Conservation (phyloP, 2,797 vertebrate species). For the Clamator glandarius region DNA sequence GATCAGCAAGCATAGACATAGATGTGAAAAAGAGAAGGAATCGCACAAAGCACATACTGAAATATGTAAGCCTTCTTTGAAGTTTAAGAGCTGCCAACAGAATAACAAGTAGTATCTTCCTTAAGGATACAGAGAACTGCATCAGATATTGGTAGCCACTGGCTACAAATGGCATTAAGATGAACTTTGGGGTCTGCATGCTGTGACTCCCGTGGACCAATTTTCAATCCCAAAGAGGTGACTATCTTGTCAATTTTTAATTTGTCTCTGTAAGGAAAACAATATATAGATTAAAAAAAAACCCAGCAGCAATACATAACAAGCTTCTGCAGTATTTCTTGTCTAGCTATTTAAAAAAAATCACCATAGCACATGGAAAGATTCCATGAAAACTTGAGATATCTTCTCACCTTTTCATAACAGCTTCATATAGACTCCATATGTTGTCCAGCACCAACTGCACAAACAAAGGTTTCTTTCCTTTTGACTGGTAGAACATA, state of each 20-base stretch:
- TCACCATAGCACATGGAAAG: background rate
- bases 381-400: background rate
- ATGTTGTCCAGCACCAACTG: slow-evolving; percentile 96
- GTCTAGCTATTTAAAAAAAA: background rate
- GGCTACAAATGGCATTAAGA: slow-evolving; percentile 91
- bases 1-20: background rate
- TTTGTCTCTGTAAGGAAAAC: slow-evolving; percentile 83
- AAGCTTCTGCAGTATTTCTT: background rate
- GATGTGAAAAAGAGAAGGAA: background rate
- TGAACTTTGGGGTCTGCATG: slow-evolving; percentile 94
- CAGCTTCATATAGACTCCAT: slow-evolving; percentile 96
- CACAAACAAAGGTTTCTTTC: slow-evolving; percentile 95
- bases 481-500: slow-evolving; percentile 84
- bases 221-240: slow-evolving; percentile 87
- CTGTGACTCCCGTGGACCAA: slow-evolving; percentile 86
- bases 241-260: slow-evolving; percentile 95
- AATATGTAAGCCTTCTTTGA: background rate
- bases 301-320: background rate
- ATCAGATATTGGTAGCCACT: slow-evolving; percentile 94
- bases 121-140: slow-evolving; percentile 94
- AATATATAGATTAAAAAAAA: background rate
- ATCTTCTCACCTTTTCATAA: slow-evolving; percentile 85
- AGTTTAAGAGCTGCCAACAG: background rate
- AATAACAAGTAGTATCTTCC: background rate
- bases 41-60: background rate